phyloP scores from a whole-genome alignment of 2,797 vertebrate species.

The Clarias laeviceps region DNA sequence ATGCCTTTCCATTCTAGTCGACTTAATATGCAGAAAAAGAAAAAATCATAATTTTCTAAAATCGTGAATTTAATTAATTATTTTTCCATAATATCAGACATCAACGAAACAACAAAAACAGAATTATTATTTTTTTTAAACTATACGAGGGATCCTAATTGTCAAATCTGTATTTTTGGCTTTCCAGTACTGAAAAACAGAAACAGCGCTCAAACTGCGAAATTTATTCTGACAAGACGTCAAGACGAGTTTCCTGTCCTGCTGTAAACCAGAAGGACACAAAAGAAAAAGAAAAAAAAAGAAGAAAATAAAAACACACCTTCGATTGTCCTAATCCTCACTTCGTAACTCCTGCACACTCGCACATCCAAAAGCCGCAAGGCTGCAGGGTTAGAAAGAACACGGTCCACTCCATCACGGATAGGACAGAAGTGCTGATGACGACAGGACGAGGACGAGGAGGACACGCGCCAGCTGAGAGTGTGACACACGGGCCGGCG shows the following conservation, averaged over 20 bases:
- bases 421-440: background rate
- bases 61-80: too few species aligned
- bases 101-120: background rate
- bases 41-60: too few species aligned
- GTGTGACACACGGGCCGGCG: background rate
- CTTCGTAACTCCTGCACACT: background rate
- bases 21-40: background rate
- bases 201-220: background rate
- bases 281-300: background rate
- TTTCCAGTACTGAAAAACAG: background rate
- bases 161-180: background rate
- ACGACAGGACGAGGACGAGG: conserved; percentile 16
- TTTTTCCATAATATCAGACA: too few species aligned
- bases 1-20: background rate
- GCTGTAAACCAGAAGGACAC: too few species aligned
- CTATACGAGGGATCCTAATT: background rate
- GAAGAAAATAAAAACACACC: background rate
- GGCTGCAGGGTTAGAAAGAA: background rate
- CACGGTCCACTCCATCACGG: background rate
- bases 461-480: background rate
- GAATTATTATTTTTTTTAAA: too few species aligned
- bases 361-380: background rate
- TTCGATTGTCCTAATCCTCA: background rate
- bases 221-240: background rate
- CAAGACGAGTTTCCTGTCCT: background rate